phyloP scores from a whole-genome alignment of 2,797 vertebrate species.

The Cyclura pinguis region DNA sequence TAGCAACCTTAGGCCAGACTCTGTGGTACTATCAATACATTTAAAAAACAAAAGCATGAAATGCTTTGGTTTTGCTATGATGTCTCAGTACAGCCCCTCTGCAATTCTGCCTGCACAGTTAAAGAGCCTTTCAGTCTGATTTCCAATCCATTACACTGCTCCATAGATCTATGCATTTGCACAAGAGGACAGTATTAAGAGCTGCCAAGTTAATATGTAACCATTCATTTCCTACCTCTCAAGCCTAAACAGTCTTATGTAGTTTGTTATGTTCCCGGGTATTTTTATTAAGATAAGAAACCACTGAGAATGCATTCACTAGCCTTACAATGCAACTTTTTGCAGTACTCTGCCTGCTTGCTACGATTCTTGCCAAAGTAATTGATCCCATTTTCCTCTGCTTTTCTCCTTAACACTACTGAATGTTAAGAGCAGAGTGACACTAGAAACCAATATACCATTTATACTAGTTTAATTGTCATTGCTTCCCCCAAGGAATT shows the following conservation, averaged over 20 bases:
- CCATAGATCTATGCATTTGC: constrained; percentile 24
- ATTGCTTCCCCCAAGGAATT: constrained; percentile 1
- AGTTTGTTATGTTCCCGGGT: constrained; percentile 17
- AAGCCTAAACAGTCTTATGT: constrained; percentile 17
- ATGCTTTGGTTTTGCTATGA: not conserved
- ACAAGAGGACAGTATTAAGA: constrained; percentile 16
- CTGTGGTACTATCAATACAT: not conserved
- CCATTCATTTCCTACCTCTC: constrained; percentile 29
- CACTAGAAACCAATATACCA: not conserved
- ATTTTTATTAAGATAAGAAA: constrained; percentile 26
- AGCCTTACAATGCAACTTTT: not conserved
- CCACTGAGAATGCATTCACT: constrained; percentile 9
- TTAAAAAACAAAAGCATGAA: not conserved
- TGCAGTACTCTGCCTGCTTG: not conserved
- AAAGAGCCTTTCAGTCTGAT: constrained; percentile 22
- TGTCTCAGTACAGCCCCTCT: not conserved
- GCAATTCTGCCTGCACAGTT: not conserved
- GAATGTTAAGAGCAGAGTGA: not conserved
- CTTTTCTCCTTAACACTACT: not conserved
- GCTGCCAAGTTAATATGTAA: constrained; percentile 12
- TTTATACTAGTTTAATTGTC: constrained; percentile 3
- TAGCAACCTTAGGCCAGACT: not conserved
- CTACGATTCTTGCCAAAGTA: constrained; percentile 14
- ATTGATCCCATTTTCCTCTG: not conserved
- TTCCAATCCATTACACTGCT: constrained; percentile 25